These are phyloP conservation scores for Eledone cirrhosa DNA, from an alignment of 2,888 invertebrate species.

Conservation along the genomic window DNA sequence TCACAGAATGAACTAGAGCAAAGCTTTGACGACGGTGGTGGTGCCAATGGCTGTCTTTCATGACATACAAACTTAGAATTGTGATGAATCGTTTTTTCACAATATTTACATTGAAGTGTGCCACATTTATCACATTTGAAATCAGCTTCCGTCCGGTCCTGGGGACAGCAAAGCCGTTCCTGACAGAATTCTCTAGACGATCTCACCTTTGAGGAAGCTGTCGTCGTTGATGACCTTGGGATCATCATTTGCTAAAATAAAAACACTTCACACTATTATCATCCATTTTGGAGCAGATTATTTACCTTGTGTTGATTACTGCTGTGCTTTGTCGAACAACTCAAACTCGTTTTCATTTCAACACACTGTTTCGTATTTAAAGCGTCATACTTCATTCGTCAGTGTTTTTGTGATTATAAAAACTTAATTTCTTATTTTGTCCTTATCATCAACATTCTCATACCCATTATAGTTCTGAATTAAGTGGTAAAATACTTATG, in stretches of 20 bases:
- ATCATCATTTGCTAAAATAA: conserved; percentile 22
- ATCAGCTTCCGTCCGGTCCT: conserved; percentile 56
- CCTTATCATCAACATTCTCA: no score
- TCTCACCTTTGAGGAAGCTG: conserved; percentile 34
- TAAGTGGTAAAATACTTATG: no score
- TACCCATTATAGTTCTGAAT: no score
- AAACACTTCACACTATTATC: neutral
- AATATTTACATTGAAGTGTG: conserved; percentile 63
- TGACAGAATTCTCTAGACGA: conserved; percentile 58
- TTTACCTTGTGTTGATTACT: no score
- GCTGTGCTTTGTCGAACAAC: no score
- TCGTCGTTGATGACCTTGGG: neutral
- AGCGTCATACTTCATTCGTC: no score
- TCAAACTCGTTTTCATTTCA: no score
- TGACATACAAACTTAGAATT: conserved; percentile 56
- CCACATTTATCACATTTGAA: conserved; percentile 63
- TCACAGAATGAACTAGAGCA: conserved; percentile 58
- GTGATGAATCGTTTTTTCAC: conserved; percentile 62
- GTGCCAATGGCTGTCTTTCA: conserved; percentile 52
- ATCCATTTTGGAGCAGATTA: neutral
- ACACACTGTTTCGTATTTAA: no score
- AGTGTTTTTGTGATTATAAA: no score
- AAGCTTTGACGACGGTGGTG: conserved; percentile 52
- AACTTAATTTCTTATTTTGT: no score
- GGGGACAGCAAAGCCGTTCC: conserved; percentile 60